Evolutionary conservation across 2,888 invertebrate genomes (phyloP).

Genomic region (Eupithecia subfuscata): DNA sequence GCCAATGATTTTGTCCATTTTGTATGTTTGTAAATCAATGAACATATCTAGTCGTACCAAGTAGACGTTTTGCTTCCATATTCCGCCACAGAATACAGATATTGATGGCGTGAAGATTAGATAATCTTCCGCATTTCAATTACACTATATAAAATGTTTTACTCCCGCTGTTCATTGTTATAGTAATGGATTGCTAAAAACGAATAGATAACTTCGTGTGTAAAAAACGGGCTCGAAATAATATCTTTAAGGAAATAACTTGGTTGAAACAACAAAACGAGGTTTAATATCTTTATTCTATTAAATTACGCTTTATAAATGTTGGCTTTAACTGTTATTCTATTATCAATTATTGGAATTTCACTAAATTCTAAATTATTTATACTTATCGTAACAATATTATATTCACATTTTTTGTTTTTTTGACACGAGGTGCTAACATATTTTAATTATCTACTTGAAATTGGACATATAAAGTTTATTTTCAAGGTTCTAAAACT

Average conservation of each 20-base stretch:
- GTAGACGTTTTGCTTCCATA: neutral
- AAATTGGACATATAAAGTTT: neutral
- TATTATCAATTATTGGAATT: slow-evolving; percentile 6
- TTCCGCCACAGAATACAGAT: neutral
- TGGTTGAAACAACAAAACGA: slow-evolving; percentile 19
- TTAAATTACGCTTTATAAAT: slow-evolving; percentile 25
- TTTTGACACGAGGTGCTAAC: neutral
- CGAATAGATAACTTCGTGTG: neutral
- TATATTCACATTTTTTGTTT: neutral
- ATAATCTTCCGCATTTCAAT: neutral
- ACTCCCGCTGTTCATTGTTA: neutral
- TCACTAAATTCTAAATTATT: neutral
- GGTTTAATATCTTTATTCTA: slow-evolving; percentile 25
- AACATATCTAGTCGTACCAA: neutral
- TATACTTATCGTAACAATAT: neutral
- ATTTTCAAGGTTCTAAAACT: neutral
- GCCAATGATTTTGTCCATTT: too few relatives aligned
- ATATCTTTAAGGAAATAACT: slow-evolving; percentile 11
- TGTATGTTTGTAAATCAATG: neutral
- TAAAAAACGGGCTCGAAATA: neutral
- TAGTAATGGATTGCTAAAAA: neutral
- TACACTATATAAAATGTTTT: neutral
- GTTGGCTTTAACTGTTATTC: neutral
- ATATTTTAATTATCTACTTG: neutral
- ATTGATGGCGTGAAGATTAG: neutral